Percentiles rank a stretch among this genome's conserved stretches.
Evolutionary conservation across 2,113 vertebrate species (phyloP).

Genomic region (Arenaria interpres): DNA sequence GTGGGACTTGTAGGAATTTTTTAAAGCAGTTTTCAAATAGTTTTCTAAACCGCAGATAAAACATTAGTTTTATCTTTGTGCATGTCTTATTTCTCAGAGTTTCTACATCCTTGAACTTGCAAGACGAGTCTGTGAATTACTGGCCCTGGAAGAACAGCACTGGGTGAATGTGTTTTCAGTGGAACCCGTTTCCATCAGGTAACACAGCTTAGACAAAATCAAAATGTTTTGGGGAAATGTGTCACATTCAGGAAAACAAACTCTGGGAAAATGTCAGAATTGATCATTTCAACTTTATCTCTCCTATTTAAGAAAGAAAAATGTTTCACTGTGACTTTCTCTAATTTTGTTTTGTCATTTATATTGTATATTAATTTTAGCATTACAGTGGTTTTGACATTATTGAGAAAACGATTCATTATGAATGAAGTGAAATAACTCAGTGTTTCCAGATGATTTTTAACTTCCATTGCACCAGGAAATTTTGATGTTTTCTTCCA

Average conservation of each 20-base stretch:
- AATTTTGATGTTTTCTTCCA: constrained; percentile 31
- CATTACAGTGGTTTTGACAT: not conserved
- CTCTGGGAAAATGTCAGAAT: not conserved
- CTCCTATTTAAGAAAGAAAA: not conserved
- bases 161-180: not conserved
- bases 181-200: not conserved
- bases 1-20: not conserved
- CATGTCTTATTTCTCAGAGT: not conserved
- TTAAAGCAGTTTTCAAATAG: not conserved
- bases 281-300: not conserved
- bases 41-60: not conserved
- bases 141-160: not conserved
- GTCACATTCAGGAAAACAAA: not conserved
- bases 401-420: not conserved
- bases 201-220: not conserved
- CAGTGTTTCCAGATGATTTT: not conserved
- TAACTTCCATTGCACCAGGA: not conserved
- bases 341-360: not conserved
- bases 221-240: not conserved
- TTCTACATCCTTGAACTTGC: not conserved
- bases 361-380: not conserved
- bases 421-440: not conserved
- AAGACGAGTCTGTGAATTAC: not conserved
- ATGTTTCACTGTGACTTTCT: not conserved
- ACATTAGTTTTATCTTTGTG: not conserved